Percentiles rank a stretch among this genome's conserved stretches.
These are phyloP conservation scores for Leptinotarsa peninsularis DNA, from an alignment of 2,888 invertebrate genomes.

Conservation along the genomic window DNA sequence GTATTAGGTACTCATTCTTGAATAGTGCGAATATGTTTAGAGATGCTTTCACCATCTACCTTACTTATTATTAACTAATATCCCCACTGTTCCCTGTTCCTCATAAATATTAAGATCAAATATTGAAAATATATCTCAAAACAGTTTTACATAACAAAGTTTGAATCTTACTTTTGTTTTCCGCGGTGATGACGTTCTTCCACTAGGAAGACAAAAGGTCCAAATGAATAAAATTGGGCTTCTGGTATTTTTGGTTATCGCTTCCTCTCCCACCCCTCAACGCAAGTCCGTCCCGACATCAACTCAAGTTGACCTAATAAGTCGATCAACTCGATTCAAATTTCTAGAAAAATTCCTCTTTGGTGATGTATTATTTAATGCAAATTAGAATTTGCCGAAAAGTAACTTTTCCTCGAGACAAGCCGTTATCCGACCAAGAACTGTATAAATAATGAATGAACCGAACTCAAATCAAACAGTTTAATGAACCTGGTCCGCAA, in stretches of 20 bases:
- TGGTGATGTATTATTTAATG: constrained; percentile 6
- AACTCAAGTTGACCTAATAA: neutral
- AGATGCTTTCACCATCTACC: too few relatives aligned
- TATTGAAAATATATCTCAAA: too few relatives aligned
- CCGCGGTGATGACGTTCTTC: too few relatives aligned
- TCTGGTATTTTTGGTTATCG: neutral
- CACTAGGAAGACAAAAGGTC: too few relatives aligned
- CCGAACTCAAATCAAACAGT: constrained; percentile 54
- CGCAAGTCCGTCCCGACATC: neutral
- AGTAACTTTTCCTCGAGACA: constrained; percentile 23
- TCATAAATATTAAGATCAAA: too few relatives aligned
- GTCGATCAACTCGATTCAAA: neutral
- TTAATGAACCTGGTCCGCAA: constrained; percentile 56
- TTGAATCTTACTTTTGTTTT: too few relatives aligned
- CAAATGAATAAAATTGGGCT: too few relatives aligned
- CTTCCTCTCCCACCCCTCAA: neutral
- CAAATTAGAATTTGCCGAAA: constrained; percentile 38
- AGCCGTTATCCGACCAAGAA: constrained; percentile 44
- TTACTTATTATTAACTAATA: too few relatives aligned
- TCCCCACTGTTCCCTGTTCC: too few relatives aligned
- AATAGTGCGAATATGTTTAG: too few relatives aligned
- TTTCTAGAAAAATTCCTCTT: constrained; percentile 16
- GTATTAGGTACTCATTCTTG: too few relatives aligned
- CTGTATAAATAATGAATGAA: constrained; percentile 48
- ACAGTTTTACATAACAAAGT: too few relatives aligned